A percentile compares a stretch with the other conserved stretches of the same genome.
phyloP scores from a whole-genome alignment of 2,113 vertebrate genomes.

The Motacilla tschutschensis region DNA sequence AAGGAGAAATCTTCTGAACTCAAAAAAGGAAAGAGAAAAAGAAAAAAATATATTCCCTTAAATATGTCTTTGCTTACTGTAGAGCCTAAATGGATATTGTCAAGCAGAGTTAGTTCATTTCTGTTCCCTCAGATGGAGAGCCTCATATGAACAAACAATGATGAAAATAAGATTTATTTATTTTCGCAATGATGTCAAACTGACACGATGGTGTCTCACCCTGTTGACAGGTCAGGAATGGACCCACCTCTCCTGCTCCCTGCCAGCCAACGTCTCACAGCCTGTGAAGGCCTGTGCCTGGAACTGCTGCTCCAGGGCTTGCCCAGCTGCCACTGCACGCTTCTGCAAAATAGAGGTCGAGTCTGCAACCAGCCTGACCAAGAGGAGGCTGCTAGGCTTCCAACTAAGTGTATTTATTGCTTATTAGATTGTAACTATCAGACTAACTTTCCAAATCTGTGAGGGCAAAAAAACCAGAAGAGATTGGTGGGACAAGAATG shows the following conservation, averaged over 20 bases:
- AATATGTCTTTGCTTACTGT: not conserved
- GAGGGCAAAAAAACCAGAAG: not conserved
- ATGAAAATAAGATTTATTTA: not conserved
- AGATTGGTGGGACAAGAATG: not conserved
- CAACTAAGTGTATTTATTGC: not conserved
- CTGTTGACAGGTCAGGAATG: not conserved
- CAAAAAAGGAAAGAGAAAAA: not conserved
- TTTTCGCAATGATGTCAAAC: not conserved
- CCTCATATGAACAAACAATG: accelerated
- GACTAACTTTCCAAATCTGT: not conserved
- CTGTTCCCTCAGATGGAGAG: not conserved
- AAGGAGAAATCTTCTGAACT: not conserved
- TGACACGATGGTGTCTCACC: accelerated
- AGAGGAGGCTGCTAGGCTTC: not conserved
- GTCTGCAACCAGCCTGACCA: not conserved
- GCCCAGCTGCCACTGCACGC: not conserved
- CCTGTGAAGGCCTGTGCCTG: not conserved
- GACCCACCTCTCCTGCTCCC: not conserved
- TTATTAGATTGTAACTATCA: not conserved
- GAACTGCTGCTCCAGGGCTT: not conserved
- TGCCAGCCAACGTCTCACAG: not conserved
- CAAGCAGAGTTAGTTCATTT: not conserved
- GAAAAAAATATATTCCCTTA: not conserved
- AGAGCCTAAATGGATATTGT: not conserved
- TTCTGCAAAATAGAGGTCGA: not conserved